phyloP scores from a whole-genome alignment of 2,888 invertebrate genomes.

The Brachypterus glaber region DNA sequence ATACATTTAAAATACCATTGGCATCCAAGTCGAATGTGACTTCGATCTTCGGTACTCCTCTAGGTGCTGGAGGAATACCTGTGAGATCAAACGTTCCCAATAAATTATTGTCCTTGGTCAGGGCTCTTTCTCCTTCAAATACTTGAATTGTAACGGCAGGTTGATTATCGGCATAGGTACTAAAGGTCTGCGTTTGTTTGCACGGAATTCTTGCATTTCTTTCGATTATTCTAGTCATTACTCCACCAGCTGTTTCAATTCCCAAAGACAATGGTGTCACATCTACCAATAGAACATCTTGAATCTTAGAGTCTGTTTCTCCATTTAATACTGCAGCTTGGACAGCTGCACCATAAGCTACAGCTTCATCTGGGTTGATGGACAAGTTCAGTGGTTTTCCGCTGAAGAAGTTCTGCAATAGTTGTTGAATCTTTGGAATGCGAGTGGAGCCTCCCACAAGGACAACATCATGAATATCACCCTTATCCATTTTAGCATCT shows the following conservation, averaged over 20 bases:
- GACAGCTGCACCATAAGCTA: conserved; percentile 37
- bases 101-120: conserved; percentile 72
- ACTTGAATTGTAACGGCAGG: conserved; percentile 51
- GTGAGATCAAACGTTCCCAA: conserved; percentile 55
- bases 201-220: conserved; percentile 47
- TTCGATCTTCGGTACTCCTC: conserved; percentile 59
- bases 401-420: conserved; percentile 66
- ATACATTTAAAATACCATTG: conserved; percentile 57
- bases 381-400: conserved; percentile 40
- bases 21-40: conserved; percentile 67
- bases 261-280: conserved; percentile 61
- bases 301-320: conserved; percentile 56
- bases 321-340: conserved; percentile 35
- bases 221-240: conserved; percentile 56
- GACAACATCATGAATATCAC: conserved; percentile 66
- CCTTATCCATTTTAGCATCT: conserved; percentile 66
- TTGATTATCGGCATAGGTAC: conserved; percentile 59
- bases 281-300: conserved; percentile 62
- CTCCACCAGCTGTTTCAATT: conserved; percentile 72
- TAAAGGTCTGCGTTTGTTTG: conserved; percentile 49
- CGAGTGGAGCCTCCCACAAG: conserved; percentile 74
- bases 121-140: conserved; percentile 63
- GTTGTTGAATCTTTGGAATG: conserved; percentile 67
- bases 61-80: conserved; percentile 61
- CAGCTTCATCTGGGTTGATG: conserved; percentile 37